Evolutionary conservation across 2,797 vertebrate species (phyloP).

Genomic region (Periophthalmus magnuspinnatus): DNA sequence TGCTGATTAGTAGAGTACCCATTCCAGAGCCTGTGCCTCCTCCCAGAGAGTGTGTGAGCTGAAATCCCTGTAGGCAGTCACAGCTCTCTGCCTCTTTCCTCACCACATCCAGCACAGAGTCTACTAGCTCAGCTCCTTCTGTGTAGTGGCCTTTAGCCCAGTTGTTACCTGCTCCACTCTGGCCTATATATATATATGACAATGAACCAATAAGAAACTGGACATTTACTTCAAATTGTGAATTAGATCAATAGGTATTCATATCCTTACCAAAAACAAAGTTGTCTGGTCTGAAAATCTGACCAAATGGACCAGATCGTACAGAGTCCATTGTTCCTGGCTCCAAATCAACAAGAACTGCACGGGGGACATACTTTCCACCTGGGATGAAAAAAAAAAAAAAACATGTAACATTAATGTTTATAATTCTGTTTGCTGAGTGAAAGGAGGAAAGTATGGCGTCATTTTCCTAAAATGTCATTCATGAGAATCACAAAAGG

Average conservation of each 20-base stretch:
- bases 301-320: constrained; percentile 64
- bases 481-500: background rate
- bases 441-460: background rate
- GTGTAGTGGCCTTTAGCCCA: constrained; percentile 94
- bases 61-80: constrained; percentile 93
- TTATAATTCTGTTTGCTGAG: background rate
- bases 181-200: constrained; percentile 72
- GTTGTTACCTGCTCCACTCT: constrained; percentile 92
- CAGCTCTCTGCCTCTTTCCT: constrained; percentile 92
- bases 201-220: constrained; percentile 7
- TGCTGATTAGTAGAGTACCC: constrained; percentile 91
- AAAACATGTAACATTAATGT: background rate
- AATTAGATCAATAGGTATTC: background rate
- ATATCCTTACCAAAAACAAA: constrained; percentile 65
- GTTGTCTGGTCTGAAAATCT: constrained; percentile 67
- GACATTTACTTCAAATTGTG: background rate
- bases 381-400: constrained; percentile 30
- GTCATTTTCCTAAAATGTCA: background rate
- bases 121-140: constrained; percentile 87
- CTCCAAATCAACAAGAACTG: constrained; percentile 66
- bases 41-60: constrained; percentile 89
- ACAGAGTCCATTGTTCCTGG: constrained; percentile 70
- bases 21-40: constrained; percentile 90
- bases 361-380: constrained; percentile 67
- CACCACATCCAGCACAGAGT: constrained; percentile 90